A percentile compares a stretch with the other conserved stretches of the same genome.
Conservation (phyloP, 2,797 vertebrate species). For the Uromys caudimaculatus region DNA sequence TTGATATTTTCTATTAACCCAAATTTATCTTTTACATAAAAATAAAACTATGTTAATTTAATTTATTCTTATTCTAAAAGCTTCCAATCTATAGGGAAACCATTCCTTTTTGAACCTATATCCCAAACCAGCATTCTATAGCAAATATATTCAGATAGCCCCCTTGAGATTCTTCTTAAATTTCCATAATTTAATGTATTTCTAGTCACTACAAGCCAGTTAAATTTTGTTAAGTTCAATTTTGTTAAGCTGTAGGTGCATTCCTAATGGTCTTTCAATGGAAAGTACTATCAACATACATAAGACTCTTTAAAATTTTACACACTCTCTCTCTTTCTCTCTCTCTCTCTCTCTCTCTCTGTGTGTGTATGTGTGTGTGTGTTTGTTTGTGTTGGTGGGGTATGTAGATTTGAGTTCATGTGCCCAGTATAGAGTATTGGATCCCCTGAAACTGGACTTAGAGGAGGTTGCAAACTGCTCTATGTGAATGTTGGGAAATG, state of each 20-base stretch:
- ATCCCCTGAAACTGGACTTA: background rate
- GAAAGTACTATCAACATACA: background rate
- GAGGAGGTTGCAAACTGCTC: background rate
- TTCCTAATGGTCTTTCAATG: background rate
- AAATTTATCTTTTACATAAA: constrained; percentile 40
- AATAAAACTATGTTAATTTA: background rate
- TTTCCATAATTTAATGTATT: constrained; percentile 19
- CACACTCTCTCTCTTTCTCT: no score
- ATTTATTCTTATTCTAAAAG: constrained; percentile 24
- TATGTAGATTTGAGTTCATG: background rate
- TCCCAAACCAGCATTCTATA: background rate
- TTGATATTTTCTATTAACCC: background rate
- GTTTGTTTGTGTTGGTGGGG: background rate
- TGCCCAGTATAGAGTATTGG: background rate
- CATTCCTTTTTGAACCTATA: background rate
- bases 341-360: no score
- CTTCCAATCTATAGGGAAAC: constrained; percentile 15
- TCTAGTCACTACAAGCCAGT: background rate
- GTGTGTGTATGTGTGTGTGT: background rate
- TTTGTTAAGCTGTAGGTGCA: background rate
- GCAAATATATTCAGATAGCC: background rate
- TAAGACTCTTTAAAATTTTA: background rate
- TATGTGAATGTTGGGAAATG: background rate
- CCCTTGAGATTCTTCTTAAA: background rate
- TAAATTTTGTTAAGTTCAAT: background rate